A percentile compares a stretch with the other conserved stretches of the same genome.
Conservation (phyloP, 2,113 vertebrate genomes). For the Meles meles region DNA sequence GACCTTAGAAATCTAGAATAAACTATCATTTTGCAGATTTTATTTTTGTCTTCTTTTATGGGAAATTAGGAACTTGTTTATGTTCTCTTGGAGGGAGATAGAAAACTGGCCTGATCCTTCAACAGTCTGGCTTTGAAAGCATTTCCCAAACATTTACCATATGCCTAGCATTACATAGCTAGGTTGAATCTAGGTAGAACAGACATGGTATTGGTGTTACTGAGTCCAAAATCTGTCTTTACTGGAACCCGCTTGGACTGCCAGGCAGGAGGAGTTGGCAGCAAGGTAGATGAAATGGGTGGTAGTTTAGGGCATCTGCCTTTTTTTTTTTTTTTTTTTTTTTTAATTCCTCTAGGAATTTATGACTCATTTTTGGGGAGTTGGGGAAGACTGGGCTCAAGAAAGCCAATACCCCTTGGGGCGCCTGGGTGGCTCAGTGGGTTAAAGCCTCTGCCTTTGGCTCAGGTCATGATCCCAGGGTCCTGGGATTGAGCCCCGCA, state of each 20-base stretch:
- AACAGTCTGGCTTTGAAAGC: background rate
- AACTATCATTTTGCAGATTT: conserved; percentile 54
- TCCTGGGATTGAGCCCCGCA: too few relatives aligned
- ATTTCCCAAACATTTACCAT: background rate
- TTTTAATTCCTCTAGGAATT: background rate
- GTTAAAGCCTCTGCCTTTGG: too few relatives aligned
- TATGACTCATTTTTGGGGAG: background rate
- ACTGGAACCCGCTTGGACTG: background rate
- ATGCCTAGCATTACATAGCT: background rate
- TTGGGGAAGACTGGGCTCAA: background rate
- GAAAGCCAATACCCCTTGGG: background rate
- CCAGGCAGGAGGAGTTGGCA: background rate
- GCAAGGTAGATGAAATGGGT: background rate
- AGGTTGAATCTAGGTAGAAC: background rate
- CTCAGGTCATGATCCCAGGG: too few relatives aligned
- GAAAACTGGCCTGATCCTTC: conserved; percentile 21
- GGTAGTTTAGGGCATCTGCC: background rate
- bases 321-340: background rate
- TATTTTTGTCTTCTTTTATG: conserved; percentile 51
- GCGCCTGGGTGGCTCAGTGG: too few relatives aligned
- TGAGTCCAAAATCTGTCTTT: background rate
- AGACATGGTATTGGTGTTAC: background rate
- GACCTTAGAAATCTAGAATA: conserved; percentile 57
- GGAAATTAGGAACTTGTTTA: conserved; percentile 56
- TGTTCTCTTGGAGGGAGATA: background rate